phyloP scores from a whole-genome alignment of 2,888 invertebrate genomes.

The Suillia variegata region DNA sequence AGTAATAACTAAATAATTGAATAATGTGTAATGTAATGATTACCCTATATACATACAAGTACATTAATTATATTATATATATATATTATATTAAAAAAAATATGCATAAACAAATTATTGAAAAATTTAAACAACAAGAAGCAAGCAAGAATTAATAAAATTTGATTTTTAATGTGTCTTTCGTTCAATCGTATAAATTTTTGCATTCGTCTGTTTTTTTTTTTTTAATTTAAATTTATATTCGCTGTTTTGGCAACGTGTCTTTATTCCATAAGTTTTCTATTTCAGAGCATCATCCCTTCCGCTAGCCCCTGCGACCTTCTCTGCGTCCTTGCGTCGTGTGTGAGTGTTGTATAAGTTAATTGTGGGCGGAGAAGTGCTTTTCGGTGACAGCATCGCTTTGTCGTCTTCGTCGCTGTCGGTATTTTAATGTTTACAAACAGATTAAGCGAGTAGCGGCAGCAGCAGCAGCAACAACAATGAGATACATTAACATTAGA shows the following conservation, averaged over 20 bases:
- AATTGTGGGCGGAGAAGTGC: conserved; percentile 22
- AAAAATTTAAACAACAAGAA: conserved; percentile 37
- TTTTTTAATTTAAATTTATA: conserved; percentile 19
- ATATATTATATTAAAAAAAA: no score
- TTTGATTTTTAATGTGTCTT: conserved; percentile 56
- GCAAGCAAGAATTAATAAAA: conserved; percentile 40
- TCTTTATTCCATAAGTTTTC: no score
- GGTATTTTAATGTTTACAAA: neutral
- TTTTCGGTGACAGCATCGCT: conserved; percentile 14
- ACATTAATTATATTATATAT: conserved; percentile 7
- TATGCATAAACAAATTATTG: conserved; percentile 37
- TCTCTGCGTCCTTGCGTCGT: no score
- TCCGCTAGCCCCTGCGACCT: no score
- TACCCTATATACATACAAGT: conserved; percentile 9
- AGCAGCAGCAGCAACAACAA: neutral
- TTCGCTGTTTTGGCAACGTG: no score
- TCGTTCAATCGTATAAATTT: conserved; percentile 50
- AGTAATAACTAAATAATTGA: conserved; percentile 39
- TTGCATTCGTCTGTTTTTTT: conserved; percentile 26
- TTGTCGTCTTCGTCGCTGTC: conserved; percentile 7
- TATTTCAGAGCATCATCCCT: no score
- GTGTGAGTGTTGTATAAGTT: conserved; percentile 8
- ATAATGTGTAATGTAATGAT: conserved; percentile 7
- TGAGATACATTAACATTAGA: no score
- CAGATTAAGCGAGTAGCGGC: no score